A percentile compares a stretch with the other conserved stretches of the same genome.
phyloP scores from a whole-genome alignment of 2,888 invertebrate genomes.

The Drosophila fungiperda region DNA sequence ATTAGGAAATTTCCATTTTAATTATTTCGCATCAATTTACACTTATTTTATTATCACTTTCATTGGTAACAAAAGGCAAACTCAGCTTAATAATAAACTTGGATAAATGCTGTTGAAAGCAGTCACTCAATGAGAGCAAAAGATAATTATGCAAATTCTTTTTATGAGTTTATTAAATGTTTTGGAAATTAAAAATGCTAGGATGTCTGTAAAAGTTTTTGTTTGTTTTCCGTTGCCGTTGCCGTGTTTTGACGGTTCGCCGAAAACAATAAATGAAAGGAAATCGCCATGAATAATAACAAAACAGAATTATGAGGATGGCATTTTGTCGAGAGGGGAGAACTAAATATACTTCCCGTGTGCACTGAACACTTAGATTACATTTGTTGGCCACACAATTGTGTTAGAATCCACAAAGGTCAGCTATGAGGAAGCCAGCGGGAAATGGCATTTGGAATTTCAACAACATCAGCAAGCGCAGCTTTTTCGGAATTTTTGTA shows the following conservation, averaged over 20 bases:
- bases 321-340: slow-evolving; percentile 24
- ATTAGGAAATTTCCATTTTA: background rate
- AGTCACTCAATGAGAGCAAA: slow-evolving; percentile 31
- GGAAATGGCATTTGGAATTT: slow-evolving; percentile 1
- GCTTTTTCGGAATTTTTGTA: slow-evolving; percentile 27
- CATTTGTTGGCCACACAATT: slow-evolving; percentile 22
- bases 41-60: slow-evolving; percentile 66
- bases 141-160: slow-evolving; percentile 69
- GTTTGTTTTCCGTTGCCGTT: slow-evolving; percentile 35
- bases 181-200: slow-evolving; percentile 68
- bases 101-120: slow-evolving; percentile 17
- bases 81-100: slow-evolving; percentile 18
- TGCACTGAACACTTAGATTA: slow-evolving; percentile 38
- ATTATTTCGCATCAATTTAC: slow-evolving; percentile 11
- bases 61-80: slow-evolving; percentile 29
- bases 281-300: slow-evolving; percentile 58
- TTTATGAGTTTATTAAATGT: slow-evolving; percentile 70
- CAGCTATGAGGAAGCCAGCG: slow-evolving; percentile 12
- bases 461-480: slow-evolving; percentile 23
- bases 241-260: slow-evolving; percentile 24
- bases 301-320: slow-evolving; percentile 60
- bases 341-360: background rate
- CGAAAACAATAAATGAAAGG: slow-evolving; percentile 30
- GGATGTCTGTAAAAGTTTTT: slow-evolving; percentile 53
- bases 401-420: slow-evolving; percentile 29